Conservation (phyloP, 2,888 invertebrate species). For the Oscheius sp. region DNA sequence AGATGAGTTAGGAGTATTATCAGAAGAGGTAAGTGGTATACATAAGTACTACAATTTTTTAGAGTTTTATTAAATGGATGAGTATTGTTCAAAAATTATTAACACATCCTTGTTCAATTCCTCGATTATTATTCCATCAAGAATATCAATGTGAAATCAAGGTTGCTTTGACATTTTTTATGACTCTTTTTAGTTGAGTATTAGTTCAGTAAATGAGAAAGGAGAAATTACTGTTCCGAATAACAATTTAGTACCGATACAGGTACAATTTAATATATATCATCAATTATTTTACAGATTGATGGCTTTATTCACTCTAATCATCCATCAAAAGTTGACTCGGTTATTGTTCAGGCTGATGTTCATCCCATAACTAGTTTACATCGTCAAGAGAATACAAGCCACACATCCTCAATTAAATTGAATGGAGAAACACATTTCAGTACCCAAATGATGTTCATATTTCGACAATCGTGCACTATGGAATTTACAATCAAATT, state of each 20-base stretch:
- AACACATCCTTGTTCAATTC: slow-evolving; percentile 11
- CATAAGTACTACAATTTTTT: background rate
- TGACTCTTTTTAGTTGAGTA: slow-evolving; percentile 2
- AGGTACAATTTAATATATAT: slow-evolving; percentile 1
- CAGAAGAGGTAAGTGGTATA: background rate
- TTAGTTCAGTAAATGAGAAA: background rate
- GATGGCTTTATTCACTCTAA: slow-evolving; percentile 13
- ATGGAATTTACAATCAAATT: slow-evolving; percentile 50
- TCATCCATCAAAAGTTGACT: slow-evolving; percentile 10
- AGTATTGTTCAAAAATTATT: background rate
- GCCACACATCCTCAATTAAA: background rate
- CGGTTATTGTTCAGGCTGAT: slow-evolving; percentile 5
- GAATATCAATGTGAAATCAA: slow-evolving; percentile 40
- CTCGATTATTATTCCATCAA: slow-evolving; percentile 48
- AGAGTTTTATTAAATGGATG: background rate
- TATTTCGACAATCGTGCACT: slow-evolving; percentile 34
- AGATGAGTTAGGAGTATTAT: background rate
- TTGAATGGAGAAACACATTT: slow-evolving; percentile 16
- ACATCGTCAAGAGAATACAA: background rate
- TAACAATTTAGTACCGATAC: slow-evolving; percentile 8
- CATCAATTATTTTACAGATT: slow-evolving; percentile 14
- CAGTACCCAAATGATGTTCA: slow-evolving; percentile 7
- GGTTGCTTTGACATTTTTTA: slow-evolving; percentile 9
- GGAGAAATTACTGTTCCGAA: slow-evolving; percentile 8
- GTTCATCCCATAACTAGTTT: background rate